Conservation (phyloP, 2,797 vertebrate genomes). For the Buceros bicornis region DNA sequence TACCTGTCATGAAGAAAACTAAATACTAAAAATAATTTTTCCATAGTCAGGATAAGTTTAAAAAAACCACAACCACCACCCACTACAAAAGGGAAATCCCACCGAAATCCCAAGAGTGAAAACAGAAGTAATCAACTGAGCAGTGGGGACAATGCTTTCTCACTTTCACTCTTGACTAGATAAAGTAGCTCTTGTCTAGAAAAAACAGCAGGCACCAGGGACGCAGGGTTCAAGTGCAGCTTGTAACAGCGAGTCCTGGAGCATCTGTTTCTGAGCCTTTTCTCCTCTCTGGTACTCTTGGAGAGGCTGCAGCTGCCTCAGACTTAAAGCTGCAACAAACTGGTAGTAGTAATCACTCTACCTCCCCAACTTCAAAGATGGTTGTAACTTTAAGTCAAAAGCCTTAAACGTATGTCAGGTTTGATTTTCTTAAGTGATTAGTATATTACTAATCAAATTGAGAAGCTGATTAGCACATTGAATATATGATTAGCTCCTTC, state of each 20-base stretch:
- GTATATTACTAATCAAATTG: constrained; percentile 68
- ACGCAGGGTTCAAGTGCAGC: neutral
- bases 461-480: constrained; percentile 71
- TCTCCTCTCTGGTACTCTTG: neutral
- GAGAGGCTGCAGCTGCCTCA: neutral
- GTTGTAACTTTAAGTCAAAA: constrained; percentile 35
- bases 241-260: neutral
- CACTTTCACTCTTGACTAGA: neutral
- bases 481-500: constrained; percentile 77
- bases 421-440: constrained; percentile 67
- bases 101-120: neutral
- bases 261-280: neutral
- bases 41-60: neutral
- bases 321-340: neutral
- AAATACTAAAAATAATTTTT: neutral
- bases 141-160: neutral
- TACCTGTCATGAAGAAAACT: neutral
- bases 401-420: neutral
- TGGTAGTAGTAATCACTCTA: neutral
- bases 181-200: neutral
- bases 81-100: neutral
- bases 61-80: neutral
- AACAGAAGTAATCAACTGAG: neutral
- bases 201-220: neutral
- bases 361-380: neutral